Base-by-base conservation (phyloP, 2,113 vertebrate species). In the Ploceus nigricollis region DNA sequence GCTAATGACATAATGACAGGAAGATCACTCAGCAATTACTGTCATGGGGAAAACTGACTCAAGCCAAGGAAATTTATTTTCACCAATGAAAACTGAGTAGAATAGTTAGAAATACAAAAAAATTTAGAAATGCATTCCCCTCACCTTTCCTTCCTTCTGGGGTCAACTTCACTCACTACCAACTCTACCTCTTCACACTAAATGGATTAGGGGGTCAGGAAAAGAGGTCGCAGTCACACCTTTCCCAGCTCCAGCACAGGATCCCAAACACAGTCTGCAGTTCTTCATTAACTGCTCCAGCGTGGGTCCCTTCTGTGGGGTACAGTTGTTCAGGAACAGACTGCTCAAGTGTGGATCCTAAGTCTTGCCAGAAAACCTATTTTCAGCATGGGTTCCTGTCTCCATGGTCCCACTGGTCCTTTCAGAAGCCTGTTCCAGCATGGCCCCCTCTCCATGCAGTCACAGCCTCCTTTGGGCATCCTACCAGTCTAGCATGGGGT, bases 271-370 rank as follows among this genome's bases (percentile, higher is more conserved):
- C 2, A 5, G 30, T 16, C 16, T 24, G 33, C 22, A 71, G 31
- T 6, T 33, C 27, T 20, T 50, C 64, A 78, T 2, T 0, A 63
- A 82, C 27, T 53, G 13, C 21, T 73, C 12, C 35, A 31, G 4
- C 0, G 1, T 5, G 9, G 0, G 13, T 58, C 35, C 12, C 19
- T 65, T 75, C 16, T 39, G 40, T 0, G 1, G 12, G 2, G 5
- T 10, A 20, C n/a, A 68, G 23, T 4, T 48, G 27, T 48, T 77
- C 58, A 77, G 39, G 12, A 65, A 51, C 4, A 37, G 15, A 23
- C 3, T 81, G n/a, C 48, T 21, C 27, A 40, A 71, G 4, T 27
- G 37, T 27, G 13, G 11, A 8, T 44, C 28, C 27, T 19, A 72
- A 39, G 9, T 51, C 28, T n/a, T n/a, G 10, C 28, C 21, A 45